Evolutionary conservation across 2,797 vertebrate species (phyloP).

Genomic region (Phrynocephalus vlangalii): DNA sequence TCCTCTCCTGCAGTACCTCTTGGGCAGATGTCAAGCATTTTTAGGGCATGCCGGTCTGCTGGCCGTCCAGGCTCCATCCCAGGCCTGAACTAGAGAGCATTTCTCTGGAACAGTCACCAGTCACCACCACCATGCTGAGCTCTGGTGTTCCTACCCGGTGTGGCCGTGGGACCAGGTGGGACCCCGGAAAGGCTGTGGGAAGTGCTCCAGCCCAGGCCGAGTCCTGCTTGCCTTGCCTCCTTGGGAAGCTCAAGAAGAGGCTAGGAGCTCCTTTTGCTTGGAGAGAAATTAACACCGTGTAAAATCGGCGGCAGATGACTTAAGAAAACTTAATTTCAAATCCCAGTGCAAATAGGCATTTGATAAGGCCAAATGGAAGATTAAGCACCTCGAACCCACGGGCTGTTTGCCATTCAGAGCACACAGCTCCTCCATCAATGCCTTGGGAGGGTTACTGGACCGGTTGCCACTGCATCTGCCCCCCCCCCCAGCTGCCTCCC

Average conservation of each 20-base stretch:
- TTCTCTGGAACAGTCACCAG: too few species aligned
- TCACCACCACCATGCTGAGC: too few species aligned
- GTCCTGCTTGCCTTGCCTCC: background rate
- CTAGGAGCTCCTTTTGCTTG: conserved; percentile 52
- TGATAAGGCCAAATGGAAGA: conserved; percentile 79
- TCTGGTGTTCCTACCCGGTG: too few species aligned
- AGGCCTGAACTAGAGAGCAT: too few species aligned
- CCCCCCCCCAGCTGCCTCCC: too few species aligned
- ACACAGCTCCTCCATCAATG: conserved; percentile 5
- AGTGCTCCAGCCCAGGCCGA: background rate
- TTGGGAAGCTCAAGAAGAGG: background rate
- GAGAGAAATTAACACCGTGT: conserved; percentile 73
- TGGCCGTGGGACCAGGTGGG: too few species aligned
- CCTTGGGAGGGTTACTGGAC: background rate
- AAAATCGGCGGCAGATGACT: conserved; percentile 65
- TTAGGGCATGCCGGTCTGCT: too few species aligned
- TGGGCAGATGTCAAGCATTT: too few species aligned
- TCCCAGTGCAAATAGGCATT: conserved; percentile 77
- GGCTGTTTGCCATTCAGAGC: conserved; percentile 54
- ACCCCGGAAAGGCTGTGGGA: too few species aligned
- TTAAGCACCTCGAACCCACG: conserved; percentile 70
- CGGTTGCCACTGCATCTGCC: too few species aligned
- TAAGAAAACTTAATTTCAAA: conserved; percentile 78
- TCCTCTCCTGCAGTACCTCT: too few species aligned
- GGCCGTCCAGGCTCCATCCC: too few species aligned